Conservation (phyloP, 2,797 vertebrate species). For the Mareca strepera region DNA sequence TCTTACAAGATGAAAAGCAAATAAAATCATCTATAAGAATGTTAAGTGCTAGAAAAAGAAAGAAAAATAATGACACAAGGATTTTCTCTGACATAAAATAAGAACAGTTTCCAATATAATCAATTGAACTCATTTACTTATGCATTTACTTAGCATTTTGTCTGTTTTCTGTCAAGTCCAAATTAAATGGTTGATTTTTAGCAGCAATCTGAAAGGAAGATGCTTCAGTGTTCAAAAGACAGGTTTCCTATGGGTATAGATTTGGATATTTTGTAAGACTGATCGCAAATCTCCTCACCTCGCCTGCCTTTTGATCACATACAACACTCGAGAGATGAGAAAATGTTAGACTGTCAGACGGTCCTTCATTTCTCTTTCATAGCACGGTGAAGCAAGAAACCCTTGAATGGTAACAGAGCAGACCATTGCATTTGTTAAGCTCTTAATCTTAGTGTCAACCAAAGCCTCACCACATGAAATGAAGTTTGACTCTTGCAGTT, state of each 20-base stretch:
- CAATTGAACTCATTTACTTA: background rate
- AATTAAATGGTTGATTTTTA: background rate
- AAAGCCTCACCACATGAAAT: constrained; percentile 60
- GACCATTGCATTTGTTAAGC: constrained; percentile 62
- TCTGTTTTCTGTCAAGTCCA: background rate
- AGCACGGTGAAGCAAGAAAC: background rate
- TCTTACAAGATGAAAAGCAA: background rate
- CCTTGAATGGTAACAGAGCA: constrained; percentile 10
- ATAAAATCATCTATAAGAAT: background rate
- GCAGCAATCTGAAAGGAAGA: background rate
- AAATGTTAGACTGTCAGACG: background rate
- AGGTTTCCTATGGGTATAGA: background rate
- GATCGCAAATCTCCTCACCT: background rate
- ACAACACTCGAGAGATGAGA: background rate
- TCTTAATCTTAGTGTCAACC: constrained; percentile 71
- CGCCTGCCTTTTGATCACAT: background rate
- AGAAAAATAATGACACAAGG: background rate
- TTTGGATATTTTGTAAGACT: background rate
- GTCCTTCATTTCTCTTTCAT: constrained; percentile 67
- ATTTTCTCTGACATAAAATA: background rate
- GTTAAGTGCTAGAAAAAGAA: background rate
- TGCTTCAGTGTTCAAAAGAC: background rate
- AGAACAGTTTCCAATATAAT: background rate
- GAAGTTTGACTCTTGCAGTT: constrained; percentile 65
- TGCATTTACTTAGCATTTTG: background rate